phyloP scores from a whole-genome alignment of 2,113 vertebrate species.

The Channa maculata region DNA sequence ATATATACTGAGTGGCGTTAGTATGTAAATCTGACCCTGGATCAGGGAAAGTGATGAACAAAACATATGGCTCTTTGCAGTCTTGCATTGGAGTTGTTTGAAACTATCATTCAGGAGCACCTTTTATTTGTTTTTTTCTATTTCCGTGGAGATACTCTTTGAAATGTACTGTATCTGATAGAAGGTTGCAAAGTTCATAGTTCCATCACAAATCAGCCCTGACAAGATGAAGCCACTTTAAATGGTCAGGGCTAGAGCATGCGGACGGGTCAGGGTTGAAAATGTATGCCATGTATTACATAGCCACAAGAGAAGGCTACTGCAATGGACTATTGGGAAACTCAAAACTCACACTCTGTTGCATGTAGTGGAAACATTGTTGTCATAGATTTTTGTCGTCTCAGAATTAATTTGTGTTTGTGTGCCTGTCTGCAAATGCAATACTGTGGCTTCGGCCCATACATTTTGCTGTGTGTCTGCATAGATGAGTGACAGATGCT shows the following conservation, averaged over 20 bases:
- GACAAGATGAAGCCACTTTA: conserved; percentile 42
- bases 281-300: conserved; percentile 13
- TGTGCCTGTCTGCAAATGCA: conserved; percentile 10
- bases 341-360: neutral
- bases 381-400: conserved; percentile 14
- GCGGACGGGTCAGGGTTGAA: conserved; percentile 10
- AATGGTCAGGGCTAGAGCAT: conserved; percentile 31
- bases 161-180: conserved; percentile 38
- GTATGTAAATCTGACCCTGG: conserved; percentile 31
- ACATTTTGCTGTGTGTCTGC: neutral
- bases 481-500: conserved; percentile 26
- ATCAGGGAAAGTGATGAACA: conserved; percentile 26
- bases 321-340: conserved; percentile 36
- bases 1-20: conserved; percentile 10
- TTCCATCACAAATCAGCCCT: conserved; percentile 59
- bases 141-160: conserved; percentile 45
- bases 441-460: neutral
- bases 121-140: conserved; percentile 58
- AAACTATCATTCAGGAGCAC: conserved; percentile 47
- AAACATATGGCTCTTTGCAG: conserved; percentile 40
- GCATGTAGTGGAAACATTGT: conserved; percentile 35
- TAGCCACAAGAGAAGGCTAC: conserved; percentile 10
- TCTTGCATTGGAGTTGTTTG: conserved; percentile 30
- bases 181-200: conserved; percentile 62
- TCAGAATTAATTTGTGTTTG: neutral